Percentiles rank a stretch among this genome's conserved stretches.
phyloP scores from a whole-genome alignment of 2,888 invertebrate species.

The Actias luna region DNA sequence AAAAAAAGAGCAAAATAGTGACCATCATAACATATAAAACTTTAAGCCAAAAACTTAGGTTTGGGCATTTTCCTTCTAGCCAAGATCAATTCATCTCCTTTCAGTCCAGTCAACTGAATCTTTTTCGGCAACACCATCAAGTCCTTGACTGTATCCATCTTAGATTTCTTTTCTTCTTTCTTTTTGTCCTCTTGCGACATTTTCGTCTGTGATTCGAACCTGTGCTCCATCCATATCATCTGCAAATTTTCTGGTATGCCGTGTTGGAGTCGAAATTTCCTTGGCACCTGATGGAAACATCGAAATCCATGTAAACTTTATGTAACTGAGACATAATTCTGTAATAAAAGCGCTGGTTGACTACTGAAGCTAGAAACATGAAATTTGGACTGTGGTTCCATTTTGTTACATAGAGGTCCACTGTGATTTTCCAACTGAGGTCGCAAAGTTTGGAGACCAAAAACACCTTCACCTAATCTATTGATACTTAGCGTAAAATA shows the following conservation, averaged over 20 bases:
- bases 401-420: too few species aligned
- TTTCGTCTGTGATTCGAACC: conserved; percentile 15
- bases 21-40: not conserved
- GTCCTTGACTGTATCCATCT: conserved; percentile 24
- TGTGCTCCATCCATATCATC: conserved; percentile 58
- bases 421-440: too few species aligned
- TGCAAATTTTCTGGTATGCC: conserved; percentile 44
- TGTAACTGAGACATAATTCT: not conserved
- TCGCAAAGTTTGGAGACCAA: too few species aligned
- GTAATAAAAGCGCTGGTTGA: too few species aligned
- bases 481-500: too few species aligned
- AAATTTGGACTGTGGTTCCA: too few species aligned
- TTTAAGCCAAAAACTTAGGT: conserved; percentile 49
- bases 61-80: conserved; percentile 51
- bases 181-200: conserved; percentile 12
- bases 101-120: conserved; percentile 38
- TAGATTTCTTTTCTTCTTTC: conserved; percentile 22
- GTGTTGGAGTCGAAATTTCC: conserved; percentile 50
- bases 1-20: too few species aligned
- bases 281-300: conserved; percentile 38
- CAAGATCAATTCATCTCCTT: conserved; percentile 48
- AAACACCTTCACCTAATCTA: too few species aligned
- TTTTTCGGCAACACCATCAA: conserved; percentile 40
- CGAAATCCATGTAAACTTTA: not conserved
- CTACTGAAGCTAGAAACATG: too few species aligned